Conservation (phyloP, 2,797 vertebrate species). For the Lithobates pipiens region DNA sequence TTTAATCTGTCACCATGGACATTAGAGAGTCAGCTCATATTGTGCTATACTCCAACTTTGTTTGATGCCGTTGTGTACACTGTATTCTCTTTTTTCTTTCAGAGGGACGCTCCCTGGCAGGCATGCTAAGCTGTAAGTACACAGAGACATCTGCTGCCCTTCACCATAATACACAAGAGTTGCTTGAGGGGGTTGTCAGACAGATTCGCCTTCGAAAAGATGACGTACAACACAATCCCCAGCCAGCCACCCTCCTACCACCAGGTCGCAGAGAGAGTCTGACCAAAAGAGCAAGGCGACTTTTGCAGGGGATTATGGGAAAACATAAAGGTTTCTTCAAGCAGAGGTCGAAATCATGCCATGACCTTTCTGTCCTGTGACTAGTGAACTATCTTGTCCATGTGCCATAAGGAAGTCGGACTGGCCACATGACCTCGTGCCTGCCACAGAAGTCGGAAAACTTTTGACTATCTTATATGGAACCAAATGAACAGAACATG, state of each 20-base stretch:
- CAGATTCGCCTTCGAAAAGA: constrained; percentile 82
- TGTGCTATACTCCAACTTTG: background rate
- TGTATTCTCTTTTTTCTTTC: constrained; percentile 54
- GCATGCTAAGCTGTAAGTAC: constrained; percentile 87
- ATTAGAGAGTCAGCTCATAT: background rate
- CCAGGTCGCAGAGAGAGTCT: constrained; percentile 84
- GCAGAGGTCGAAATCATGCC: constrained; percentile 91
- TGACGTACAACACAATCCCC: constrained; percentile 43
- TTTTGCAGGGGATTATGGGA: constrained; percentile 86
- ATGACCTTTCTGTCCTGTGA: constrained; percentile 87
- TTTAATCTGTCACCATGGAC: background rate
- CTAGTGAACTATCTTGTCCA: constrained; percentile 14
- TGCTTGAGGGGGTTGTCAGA: constrained; percentile 86
- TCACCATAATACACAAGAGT: constrained; percentile 88
- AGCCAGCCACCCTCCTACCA: constrained; percentile 69
- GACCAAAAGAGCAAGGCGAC: constrained; percentile 88
- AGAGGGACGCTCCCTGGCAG: constrained; percentile 87
- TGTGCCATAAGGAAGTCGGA: background rate
- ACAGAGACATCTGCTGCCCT: constrained; percentile 89
- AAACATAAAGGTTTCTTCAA: constrained; percentile 86
- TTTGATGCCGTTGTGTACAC: constrained; percentile 15
- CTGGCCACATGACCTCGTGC: constrained; percentile 1
- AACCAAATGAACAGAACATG: background rate
- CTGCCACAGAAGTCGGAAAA: background rate
- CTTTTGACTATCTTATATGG: constrained; percentile 11